Conservation (phyloP, 2,113 vertebrate species). For the Podarcis cretensis region DNA sequence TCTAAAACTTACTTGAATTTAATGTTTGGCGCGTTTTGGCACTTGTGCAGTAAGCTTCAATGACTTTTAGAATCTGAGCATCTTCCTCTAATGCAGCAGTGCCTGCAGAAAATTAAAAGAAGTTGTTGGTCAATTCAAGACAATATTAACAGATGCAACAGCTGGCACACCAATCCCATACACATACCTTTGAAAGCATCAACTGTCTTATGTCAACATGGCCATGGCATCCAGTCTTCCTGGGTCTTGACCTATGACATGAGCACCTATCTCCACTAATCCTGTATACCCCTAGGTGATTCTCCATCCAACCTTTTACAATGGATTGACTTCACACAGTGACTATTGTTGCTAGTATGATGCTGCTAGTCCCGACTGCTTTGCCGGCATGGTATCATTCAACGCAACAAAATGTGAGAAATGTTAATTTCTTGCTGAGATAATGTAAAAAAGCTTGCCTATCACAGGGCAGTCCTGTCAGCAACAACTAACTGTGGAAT, state of each 20-base stretch:
- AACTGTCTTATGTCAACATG: background rate
- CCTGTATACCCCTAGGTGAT: background rate
- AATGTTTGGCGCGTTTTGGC: constrained; percentile 99
- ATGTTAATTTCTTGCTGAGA: background rate
- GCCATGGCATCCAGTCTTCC: background rate
- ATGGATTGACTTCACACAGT: background rate
- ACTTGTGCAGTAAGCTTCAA: constrained; percentile 98
- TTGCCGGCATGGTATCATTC: background rate
- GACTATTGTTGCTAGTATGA: background rate
- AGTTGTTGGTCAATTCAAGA: background rate
- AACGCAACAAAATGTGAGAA: background rate
- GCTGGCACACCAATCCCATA: background rate
- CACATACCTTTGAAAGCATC: background rate
- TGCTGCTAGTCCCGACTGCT: background rate
- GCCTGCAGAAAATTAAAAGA: constrained; percentile 76
- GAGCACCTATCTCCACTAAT: background rate
- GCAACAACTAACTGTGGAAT: background rate
- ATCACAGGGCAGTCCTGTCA: background rate
- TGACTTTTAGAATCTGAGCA: constrained; percentile 98
- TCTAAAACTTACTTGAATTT: constrained; percentile 93
- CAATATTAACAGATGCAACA: background rate
- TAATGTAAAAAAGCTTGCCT: background rate
- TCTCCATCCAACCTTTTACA: background rate
- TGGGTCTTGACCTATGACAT: background rate
- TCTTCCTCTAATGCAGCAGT: constrained; percentile 98